These are phyloP conservation scores for Sebastes trivittatus DNA, from an alignment of 2,797 vertebrate species.

Conservation along the genomic window DNA sequence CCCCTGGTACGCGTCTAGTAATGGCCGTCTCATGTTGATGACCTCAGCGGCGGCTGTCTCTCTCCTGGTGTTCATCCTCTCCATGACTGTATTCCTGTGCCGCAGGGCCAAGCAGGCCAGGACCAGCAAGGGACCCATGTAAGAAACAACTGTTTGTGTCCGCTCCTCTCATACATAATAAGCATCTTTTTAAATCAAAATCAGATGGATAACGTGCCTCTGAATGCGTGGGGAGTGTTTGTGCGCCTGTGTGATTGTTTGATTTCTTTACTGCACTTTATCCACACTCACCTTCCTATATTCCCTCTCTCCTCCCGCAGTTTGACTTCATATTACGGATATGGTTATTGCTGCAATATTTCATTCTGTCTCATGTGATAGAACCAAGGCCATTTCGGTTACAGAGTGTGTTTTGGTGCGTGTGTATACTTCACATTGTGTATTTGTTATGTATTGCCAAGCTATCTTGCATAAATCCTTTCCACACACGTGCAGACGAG, in stretches of 20 bases:
- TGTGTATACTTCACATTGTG: constrained; percentile 1
- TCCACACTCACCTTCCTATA: constrained; percentile 35
- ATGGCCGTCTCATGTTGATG: constrained; percentile 66
- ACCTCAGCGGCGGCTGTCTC: constrained; percentile 35
- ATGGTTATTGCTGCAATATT: constrained; percentile 60
- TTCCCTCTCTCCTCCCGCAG: constrained; percentile 31
- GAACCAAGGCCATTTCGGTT: constrained; percentile 55
- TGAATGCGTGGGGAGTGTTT: constrained; percentile 1
- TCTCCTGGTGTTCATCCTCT: constrained; percentile 72
- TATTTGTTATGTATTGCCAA: constrained; percentile 8
- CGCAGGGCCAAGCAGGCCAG: constrained; percentile 63
- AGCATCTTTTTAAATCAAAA: constrained; percentile 30
- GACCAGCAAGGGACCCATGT: constrained; percentile 84
- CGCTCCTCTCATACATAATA: neutral
- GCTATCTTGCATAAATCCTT: constrained; percentile 2
- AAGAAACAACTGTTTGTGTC: constrained; percentile 55
- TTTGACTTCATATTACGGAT: constrained; percentile 58
- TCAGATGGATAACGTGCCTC: constrained; percentile 26
- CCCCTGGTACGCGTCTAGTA: constrained; percentile 75
- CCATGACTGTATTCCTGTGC: constrained; percentile 69
- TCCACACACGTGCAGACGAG: neutral
- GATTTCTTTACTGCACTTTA: constrained; percentile 11
- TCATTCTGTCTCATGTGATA: constrained; percentile 60
- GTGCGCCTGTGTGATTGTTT: constrained; percentile 8
- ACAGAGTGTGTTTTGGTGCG: constrained; percentile 6